Base-by-base conservation (phyloP, 1,140 invertebrate genomes). In the Trichomalopsis sarcophagae region DNA sequence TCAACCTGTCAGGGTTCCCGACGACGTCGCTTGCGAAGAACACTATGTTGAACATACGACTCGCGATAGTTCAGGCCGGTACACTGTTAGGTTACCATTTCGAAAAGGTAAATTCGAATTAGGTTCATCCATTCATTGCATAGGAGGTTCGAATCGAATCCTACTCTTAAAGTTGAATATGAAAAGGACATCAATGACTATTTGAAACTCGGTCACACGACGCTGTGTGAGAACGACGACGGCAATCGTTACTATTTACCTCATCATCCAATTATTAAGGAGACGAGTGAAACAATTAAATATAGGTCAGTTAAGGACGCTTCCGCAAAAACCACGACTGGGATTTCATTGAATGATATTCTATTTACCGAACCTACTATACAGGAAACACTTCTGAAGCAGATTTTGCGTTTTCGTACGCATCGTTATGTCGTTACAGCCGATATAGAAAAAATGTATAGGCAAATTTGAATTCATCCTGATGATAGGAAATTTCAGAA, bases 131-230 rank as follows among this genome's bases (percentile, higher is more conserved):
- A n/a, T n/a, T n/a, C n/a, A n/a, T n/a, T n/a, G n/a, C n/a, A n/a
- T n/a, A n/a, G n/a, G n/a, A n/a, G n/a, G n/a, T n/a, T n/a, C n/a
- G n/a, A n/a, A n/a, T n/a, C n/a, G n/a, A n/a, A n/a, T n/a, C n/a
- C n/a, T n/a, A n/a, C n/a, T n/a, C 73, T 75, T 75, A 71, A 71
- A 10, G 27, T 27, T n/a, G 68, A 71, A 71, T 71, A 71, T n/a
- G 21, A 71, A 11, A n/a, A 30, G 9, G 68, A 71, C n/a, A n/a
- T 71, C 4, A 10, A 71, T 23, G 68, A 27, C 9, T 71, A 71
- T 71, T 11, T 71, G 14, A 10, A 71, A 10, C 23, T 71, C 2
- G 68, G 68, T 30, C 68, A 71, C 6, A 71, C 23, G 68, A 23
- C 10, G 21, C 10, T 71, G 9, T 5, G 69, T 27, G 69, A 71